Base-by-base conservation (phyloP, 2,888 invertebrate species). In the Myopa testacea region DNA sequence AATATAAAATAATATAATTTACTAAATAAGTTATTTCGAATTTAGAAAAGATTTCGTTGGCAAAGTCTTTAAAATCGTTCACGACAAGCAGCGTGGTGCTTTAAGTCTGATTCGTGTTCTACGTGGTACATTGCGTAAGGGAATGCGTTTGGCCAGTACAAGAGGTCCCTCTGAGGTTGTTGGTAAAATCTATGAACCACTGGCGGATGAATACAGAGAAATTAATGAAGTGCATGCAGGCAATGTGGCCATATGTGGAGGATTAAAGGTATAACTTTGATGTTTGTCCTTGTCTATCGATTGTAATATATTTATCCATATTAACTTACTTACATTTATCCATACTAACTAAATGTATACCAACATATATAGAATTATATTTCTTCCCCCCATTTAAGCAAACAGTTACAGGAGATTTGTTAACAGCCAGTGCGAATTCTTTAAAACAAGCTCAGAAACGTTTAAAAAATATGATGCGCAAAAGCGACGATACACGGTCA, bases 51-150 rank as follows among this genome's bases (percentile, higher is more conserved):
- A 94, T 81, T 90, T 98, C 62, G 95, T 95, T 78, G 97, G 95
- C 0, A 92, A 96, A 84, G 96, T 95, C 0, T 98, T 99, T 86
- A 98, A 99, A 91, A 95, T 98, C 19, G 92, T 95, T 67, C 97
- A 98, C 85, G 96, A 99, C 85, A 95, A 95, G 84, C 96, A 96
- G 86, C 92, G 93, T 81, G 97, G 98, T 0, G 93, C 96, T 0
- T 87, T 99, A 65, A 96, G 96, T 0, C 96, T 96, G 88, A 90
- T 97, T 8, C 91, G 99, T 80, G 88, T 99, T 40, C 96, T 96
- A 83, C 93, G 94, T 4, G 97, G 97, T 0, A 90, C 89, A 52
- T 88, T 97, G 55, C 91, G 90, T 68, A 94, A 93, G 85, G 93
- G 93, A 4, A 86, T 88, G 85, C 87, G 89, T 4, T 45, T 89